These are phyloP conservation scores for Tetragonula clypearis DNA, from an alignment of 1,140 invertebrate genomes.

Conservation along the genomic window DNA sequence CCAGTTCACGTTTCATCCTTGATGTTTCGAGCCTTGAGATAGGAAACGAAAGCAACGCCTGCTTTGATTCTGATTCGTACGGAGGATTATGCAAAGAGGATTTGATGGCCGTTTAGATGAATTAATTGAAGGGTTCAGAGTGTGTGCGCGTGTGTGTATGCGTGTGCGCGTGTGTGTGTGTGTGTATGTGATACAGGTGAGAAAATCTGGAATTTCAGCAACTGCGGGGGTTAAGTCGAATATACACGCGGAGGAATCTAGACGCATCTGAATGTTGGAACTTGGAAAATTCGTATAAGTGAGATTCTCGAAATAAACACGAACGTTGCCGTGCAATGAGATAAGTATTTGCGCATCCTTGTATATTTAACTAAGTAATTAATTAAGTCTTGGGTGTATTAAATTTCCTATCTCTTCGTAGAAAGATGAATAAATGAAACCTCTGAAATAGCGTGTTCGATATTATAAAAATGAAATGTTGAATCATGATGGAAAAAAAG, in stretches of 20 bases:
- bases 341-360: background rate
- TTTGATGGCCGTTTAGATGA: background rate
- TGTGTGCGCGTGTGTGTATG: background rate
- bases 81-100: background rate
- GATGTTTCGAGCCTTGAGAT: background rate
- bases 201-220: too few species aligned
- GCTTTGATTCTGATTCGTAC: background rate
- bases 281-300: background rate
- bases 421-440: too few species aligned
- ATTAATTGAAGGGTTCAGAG: background rate
- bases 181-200: too few species aligned
- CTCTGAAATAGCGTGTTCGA: too few species aligned
- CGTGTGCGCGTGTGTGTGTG: background rate
- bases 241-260: background rate
- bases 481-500: too few species aligned
- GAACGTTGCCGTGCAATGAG: background rate
- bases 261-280: background rate
- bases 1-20: background rate
- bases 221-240: background rate
- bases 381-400: background rate
- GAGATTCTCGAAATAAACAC: background rate
- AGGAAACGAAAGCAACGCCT: background rate
- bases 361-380: background rate
- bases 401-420: background rate
- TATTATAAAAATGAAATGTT: too few species aligned